Base-by-base conservation (phyloP, 1,140 invertebrate genomes). In the Harlomillsia oculata region DNA sequence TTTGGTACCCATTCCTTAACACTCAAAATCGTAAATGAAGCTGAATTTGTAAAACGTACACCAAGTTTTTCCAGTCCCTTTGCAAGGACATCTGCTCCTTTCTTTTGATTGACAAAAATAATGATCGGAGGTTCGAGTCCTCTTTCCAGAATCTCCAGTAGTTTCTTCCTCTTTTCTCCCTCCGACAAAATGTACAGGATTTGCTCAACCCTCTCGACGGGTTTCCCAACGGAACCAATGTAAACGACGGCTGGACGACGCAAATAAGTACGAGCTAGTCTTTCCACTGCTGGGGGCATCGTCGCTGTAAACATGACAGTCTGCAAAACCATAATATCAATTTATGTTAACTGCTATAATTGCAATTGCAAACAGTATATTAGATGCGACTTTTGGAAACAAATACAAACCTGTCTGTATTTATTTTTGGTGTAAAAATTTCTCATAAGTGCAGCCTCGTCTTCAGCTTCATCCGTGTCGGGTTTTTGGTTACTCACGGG, bases 241-340 rank as follows among this genome's bases (percentile, higher is more conserved):
- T 99, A 97, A 0, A 99, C 97, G 5, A 97, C 87, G 9, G 95
- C 92, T 3, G 97, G 97, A 68, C 97, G 77, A 53, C 97, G 77
- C 6, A 99, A 73, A 75, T 99, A 99, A 28, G 85, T 91, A 62
- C 93, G 78, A 0, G 97, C 97, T 43, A 99, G 74, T 64, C 96
- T 77, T 75, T 99, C 97, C 2, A 99, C 93, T 6, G 94, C 88
- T 2, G 96, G 83, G 6, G 94, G 94, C 97, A 99, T 99, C 66
- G 97, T 99, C 16, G 97, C 97, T 37, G 97, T 99, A 74, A 99
- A 99, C 97, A 99, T 99, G 59, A 99, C 96, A 69, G 96, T 99
- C 84, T 87, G 69, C 39, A 72, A 71, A 62, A n/a, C 29, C 30
- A 48, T 60, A 41, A 32, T 32, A 44, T 13, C 46, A 18, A 54